phyloP scores from a whole-genome alignment of 1,140 invertebrate species.

The Melitaea cinxia region DNA sequence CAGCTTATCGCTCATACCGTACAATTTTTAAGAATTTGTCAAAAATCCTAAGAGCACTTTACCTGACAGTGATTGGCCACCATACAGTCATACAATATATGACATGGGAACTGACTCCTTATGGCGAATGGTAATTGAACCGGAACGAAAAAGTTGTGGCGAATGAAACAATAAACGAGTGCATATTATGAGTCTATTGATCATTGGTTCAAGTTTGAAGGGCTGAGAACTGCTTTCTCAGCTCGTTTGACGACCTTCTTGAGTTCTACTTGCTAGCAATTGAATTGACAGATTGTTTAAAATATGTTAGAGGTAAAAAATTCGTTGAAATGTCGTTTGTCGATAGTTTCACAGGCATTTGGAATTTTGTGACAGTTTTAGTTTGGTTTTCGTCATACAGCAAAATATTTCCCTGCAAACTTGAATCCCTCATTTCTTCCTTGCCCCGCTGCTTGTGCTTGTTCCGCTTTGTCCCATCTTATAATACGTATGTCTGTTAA shows the following conservation, averaged over 20 bases:
- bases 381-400: too few species aligned
- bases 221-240: neutral
- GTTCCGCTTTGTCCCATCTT: too few species aligned
- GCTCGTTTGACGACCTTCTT: neutral
- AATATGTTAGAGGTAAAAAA: too few species aligned
- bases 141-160: neutral
- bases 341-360: too few species aligned
- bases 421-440: too few species aligned
- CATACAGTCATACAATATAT: constrained; percentile 14
- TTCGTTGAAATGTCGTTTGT: too few species aligned
- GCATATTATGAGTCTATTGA: neutral
- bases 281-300: too few species aligned
- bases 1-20: constrained; percentile 35
- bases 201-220: neutral
- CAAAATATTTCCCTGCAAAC: too few species aligned
- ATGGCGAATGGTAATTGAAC: neutral
- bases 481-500: too few species aligned
- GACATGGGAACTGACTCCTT: constrained; percentile 25
- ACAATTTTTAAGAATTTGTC: constrained; percentile 46
- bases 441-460: too few species aligned
- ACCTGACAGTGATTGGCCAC: constrained; percentile 40
- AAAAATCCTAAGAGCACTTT: constrained; percentile 41
- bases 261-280: too few species aligned
- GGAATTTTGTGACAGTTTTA: too few species aligned
- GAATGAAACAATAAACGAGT: constrained; percentile 8